Base-by-base conservation (phyloP, 2,113 vertebrate genomes). In the Tinamus guttatus region DNA sequence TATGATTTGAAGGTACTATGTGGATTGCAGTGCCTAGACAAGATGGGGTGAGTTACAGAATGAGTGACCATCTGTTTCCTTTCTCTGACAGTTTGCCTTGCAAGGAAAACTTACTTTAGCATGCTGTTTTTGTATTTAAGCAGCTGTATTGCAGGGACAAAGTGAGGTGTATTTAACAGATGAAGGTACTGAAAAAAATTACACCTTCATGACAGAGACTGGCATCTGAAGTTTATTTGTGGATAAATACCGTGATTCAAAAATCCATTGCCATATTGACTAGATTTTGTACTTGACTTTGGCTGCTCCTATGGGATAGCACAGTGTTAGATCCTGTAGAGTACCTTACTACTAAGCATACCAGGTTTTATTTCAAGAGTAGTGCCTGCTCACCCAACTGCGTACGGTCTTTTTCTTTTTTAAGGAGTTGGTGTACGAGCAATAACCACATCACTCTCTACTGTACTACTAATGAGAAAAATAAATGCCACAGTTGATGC, bases 31-130 rank as follows among this genome's bases (percentile, higher is more conserved):
- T 60, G 11, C 43, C 78, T 69, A 13, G 4, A 4, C 6, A 38
- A 74, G 22, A 43, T 2, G 3, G 7, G 9, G 2, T 3, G 2
- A 0, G 0, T 43, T 40, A 32, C 36, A 62, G 56, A 69, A 28
- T n/a, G 30, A n/a, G 24, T 28, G 20, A 34, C 45, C 49, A 49
- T 20, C 40, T 86, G 27, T 34, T 83, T 70, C 56, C 11, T 54
- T 82, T 77, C 71, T 76, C 67, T 60, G n/a, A 36, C 64, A 36
- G 45, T 54, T 77, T 90, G 19, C 5, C 14, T 62, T 51, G 21
- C 24, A 81, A 74, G 27, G 7, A 13, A 77, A 76, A n/a, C 8
- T 45, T 62, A 45, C 8, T 17, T 54, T 30, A 64, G 13, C 22
- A 7, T 4, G 3, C 9, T 49, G 15, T 0, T 76, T 92, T 58